These are phyloP conservation scores for Steinernema carpocapsae DNA, from an alignment of 2,888 invertebrate species.

Conservation along the genomic window DNA sequence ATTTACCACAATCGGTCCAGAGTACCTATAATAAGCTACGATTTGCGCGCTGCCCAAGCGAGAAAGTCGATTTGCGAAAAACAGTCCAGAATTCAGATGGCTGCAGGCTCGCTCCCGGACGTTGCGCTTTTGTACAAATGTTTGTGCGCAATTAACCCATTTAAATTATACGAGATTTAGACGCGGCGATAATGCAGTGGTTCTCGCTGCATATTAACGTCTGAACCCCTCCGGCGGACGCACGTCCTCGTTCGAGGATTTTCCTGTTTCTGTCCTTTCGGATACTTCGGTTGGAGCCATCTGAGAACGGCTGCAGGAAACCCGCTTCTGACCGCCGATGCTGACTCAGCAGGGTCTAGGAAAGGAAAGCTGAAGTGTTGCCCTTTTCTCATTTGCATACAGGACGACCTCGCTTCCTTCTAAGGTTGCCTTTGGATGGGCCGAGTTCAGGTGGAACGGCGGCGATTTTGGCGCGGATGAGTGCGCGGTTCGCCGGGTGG, in stretches of 20 bases:
- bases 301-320: too few species aligned
- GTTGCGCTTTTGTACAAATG: slow-evolving; percentile 24
- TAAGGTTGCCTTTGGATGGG: neutral
- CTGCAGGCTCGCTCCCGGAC: neutral
- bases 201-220: neutral
- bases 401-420: neutral
- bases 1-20: slow-evolving; percentile 33
- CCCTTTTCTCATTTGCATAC: slow-evolving; percentile 6
- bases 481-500: slow-evolving; percentile 6
- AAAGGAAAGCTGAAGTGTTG: neutral
- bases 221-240: neutral
- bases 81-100: neutral
- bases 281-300: too few species aligned
- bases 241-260: too few species aligned
- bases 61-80: slow-evolving; percentile 12
- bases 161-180: slow-evolving; percentile 17
- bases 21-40: slow-evolving; percentile 32
- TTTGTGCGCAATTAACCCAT: slow-evolving; percentile 29
- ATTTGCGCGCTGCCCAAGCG: slow-evolving; percentile 13
- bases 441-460: slow-evolving; percentile 3
- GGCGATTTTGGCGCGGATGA: neutral
- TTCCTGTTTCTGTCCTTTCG: too few species aligned
- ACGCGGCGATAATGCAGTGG: neutral
- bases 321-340: too few species aligned
- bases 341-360: neutral